Base-by-base conservation (phyloP, 2,888 invertebrate species). In the Melinopterus prodromus region DNA sequence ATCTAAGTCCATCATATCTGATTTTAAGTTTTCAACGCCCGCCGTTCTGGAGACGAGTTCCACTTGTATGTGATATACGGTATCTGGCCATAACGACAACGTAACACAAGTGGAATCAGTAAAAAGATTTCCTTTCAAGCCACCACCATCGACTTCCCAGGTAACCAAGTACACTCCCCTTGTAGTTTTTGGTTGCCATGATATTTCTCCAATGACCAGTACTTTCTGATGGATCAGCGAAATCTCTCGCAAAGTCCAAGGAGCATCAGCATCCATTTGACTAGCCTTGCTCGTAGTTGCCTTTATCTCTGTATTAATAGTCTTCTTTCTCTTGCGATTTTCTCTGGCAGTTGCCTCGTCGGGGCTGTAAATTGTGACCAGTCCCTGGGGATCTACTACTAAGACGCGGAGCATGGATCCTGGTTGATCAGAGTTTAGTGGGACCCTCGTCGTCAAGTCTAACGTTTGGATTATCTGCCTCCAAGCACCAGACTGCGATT, bases 101-200 rank as follows among this genome's bases (percentile, higher is more conserved):
- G 95, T 95, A 82, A 95, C 95, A 86, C 94, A 92, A 80, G 95
- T 95, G 78, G 95, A 94, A 89, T 95, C 95, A 71, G 95, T 96
- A 89, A 95, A 94, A 83, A 95, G 91, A 89, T 95, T 95, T 83
- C 95, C 95, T 90, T 94, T 95, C 81, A 96, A 90, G 83, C 95
- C 95, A 84, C 95, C 95, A 80, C 95, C 95, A 86, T 94, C 94
- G 79, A 95, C 94, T 91, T 96, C 95, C 95, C 95, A 96, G 82
- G 95, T 95, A 78, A 96, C 95, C 86, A 95, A 91, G 89, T 95
- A 95, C 80, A 95, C 93, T 36, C 93, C 93, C 78, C 92, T 91
- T 79, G 90, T 91, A 86, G 92, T 91, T 89, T 93, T 92, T 9
- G 93, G 92, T 85, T 94, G 93, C 94, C 94, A 94, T 76, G 93